These are phyloP conservation scores for Drosophila parabipectinata DNA, from an alignment of 1,140 invertebrate genomes.

Conservation along the genomic window DNA sequence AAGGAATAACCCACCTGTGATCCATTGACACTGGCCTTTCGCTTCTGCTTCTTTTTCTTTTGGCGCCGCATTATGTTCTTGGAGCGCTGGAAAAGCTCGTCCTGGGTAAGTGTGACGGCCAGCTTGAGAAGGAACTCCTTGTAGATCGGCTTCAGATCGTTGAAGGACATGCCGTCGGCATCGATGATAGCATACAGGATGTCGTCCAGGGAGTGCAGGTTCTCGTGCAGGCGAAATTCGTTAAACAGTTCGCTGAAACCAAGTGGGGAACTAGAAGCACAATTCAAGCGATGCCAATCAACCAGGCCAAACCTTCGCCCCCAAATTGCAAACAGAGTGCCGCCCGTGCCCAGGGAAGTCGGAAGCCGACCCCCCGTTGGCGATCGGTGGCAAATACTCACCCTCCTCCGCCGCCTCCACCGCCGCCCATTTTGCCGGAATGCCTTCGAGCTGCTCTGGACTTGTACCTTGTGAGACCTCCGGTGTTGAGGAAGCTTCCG, in stretches of 20 bases:
- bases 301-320: conserved; percentile 76
- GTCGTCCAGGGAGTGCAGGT: conserved; percentile 93
- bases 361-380: conserved; percentile 4
- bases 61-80: conserved; percentile 94
- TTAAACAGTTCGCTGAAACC: conserved; percentile 93
- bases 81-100: conserved; percentile 94
- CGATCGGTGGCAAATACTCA: conserved; percentile 65
- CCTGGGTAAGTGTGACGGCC: conserved; percentile 93
- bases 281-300: conserved; percentile 80
- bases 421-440: conserved; percentile 64
- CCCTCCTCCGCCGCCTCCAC: conserved; percentile 72
- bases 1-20: conserved; percentile 53
- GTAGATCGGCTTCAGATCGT: conserved; percentile 94
- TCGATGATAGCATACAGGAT: conserved; percentile 94
- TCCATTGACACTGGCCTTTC: conserved; percentile 84
- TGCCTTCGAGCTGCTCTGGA: conserved; percentile 84
- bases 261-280: conserved; percentile 88
- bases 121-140: conserved; percentile 94
- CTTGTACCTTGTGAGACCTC: conserved; percentile 89
- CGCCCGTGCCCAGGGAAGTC: conserved; percentile 36
- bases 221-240: conserved; percentile 93
- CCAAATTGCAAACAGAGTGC: conserved; percentile 55
- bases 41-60: conserved; percentile 87
- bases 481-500: conserved; percentile 92
- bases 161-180: conserved; percentile 95